These are phyloP conservation scores for Furcifer pardalis DNA, from an alignment of 2,797 vertebrate species.

Conservation along the genomic window DNA sequence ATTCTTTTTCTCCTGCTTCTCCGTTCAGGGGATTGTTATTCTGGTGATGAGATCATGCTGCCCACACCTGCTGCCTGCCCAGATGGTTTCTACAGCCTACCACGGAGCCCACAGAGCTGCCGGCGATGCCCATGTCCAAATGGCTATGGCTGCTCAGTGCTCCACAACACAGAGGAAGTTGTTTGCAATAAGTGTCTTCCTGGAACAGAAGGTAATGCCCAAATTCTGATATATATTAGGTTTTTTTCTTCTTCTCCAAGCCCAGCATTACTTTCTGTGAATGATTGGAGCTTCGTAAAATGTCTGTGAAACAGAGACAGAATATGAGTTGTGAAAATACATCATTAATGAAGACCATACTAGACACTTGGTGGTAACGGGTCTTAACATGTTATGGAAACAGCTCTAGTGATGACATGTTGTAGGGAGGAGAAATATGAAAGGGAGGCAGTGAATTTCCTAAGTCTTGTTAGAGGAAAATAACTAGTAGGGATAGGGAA, in stretches of 20 bases:
- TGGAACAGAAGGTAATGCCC: slow-evolving; percentile 82
- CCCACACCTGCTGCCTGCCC: slow-evolving; percentile 73
- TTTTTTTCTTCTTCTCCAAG: background rate
- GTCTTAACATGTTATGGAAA: no score
- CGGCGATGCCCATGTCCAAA: slow-evolving; percentile 82
- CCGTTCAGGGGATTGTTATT: slow-evolving; percentile 88
- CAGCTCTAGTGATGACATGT: no score
- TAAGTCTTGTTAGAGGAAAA: no score
- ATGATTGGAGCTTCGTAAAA: no score
- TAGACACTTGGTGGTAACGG: background rate
- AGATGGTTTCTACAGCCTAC: slow-evolving; percentile 83
- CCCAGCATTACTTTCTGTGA: background rate
- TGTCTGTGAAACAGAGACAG: background rate
- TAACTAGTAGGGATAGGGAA: no score
- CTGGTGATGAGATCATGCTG: slow-evolving; percentile 83
- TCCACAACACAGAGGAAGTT: slow-evolving; percentile 67
- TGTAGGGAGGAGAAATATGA: no score
- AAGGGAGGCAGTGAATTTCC: no score
- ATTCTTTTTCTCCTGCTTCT: background rate
- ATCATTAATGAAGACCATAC: background rate
- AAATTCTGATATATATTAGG: rapidly evolving
- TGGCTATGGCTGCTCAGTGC: slow-evolving; percentile 79
- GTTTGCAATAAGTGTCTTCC: slow-evolving; percentile 83
- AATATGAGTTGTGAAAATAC: no score
- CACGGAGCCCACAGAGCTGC: slow-evolving; percentile 68